Evolutionary conservation across 2,113 vertebrate genomes (phyloP), one percentile per base, ranked within the genome.

Genomic region (Cnemophilus loriae): DNA sequence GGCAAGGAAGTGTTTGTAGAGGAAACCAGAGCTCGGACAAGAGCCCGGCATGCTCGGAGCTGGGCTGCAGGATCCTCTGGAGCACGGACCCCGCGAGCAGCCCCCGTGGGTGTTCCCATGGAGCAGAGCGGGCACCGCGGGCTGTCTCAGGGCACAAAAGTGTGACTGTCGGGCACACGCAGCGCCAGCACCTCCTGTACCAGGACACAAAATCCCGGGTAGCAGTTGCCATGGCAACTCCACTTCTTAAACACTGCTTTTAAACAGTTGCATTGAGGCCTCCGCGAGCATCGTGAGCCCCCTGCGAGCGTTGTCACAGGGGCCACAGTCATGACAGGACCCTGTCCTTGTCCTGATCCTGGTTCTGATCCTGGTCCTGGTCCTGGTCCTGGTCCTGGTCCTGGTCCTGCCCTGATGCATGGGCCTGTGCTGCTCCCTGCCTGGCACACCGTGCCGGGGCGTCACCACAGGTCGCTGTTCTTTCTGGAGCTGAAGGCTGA

Each of bases 221-320:
- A 91, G 84, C 87, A 5, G 95, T 96, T 95, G 74, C 93, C 91
- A 94, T 95, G 93, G 87, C 49, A 95, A 97, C 95, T 52, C 32
- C 74, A 78, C 80, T 68, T 68, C 92, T 95, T 92, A 94, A 95
- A 86, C 86, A 6, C 61, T 28, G 73, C 84, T 37, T 60, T 92
- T 92, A 81, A 93, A 88, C 80, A 60, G 52, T 90, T 53, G 57
- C 22, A 8, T 28, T 2, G 2, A 89, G 32, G 65, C 80, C 55
- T 81, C 74, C 0, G 4, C 0, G 4, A 91, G 77, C 81, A 46
- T 47, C 49, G 2, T 0, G 1, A 64, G 35, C 24, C 24, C 69
- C 57, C 53, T 28, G 21, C 1, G 5, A 83, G 76, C 67, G 35
- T 20, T 37, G 0, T 32, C 26, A 2, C 1, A 0, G 73, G 27